Base-by-base conservation (phyloP, 64 coral and sea anemone genomes). In the Cladopsammia gracilis region DNA sequence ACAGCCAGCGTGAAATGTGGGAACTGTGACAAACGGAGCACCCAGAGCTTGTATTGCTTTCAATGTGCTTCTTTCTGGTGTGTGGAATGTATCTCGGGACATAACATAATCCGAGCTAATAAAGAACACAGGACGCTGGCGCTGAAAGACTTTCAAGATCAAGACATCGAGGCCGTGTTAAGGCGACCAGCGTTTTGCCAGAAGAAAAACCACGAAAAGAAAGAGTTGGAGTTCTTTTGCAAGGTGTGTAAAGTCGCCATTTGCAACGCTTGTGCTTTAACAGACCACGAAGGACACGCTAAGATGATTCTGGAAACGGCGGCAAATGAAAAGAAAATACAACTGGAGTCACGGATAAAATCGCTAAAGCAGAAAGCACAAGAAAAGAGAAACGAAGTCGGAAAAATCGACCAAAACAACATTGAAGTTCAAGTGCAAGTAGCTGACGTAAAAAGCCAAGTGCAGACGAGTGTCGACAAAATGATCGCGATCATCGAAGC, bases 91-190 rank as follows among this genome's bases (percentile, higher is more conserved):
- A 34, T 34, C 2, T 7, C 54, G 62, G n/a, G n/a, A n/a, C n/a
- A n/a, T n/a, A n/a, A n/a, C 58, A 59, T 62, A 46, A 23, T 53
- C n/a, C 5, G 54, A 61, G 22, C 58, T 3, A 43, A 15, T 10
- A 51, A 57, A 14, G 79, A 46, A 62, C 79, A 83, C 46, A 52
- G n/a, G 2, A 4, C 62, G n/a, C 58, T 83, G 58, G 79, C 54
- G 46, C 50, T 83, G 23, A 83, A 43, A 64, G 79, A 83, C 62
- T 83, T 83, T 83, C 14, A 24, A 3, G 79, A 64, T 14, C 53
- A 83, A 44, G 56, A 83, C 52, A 45, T 83, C 24, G 79, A 24
- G 12, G 44, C 13, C 79, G 64, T 83, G 25, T 43, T 83, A 19
- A 65, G 20, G 16, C 62, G 20, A 19, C 62, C 62, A 19, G 20